phyloP scores from a whole-genome alignment of 2,797 vertebrate species.

The Notolepis coatsorum region DNA sequence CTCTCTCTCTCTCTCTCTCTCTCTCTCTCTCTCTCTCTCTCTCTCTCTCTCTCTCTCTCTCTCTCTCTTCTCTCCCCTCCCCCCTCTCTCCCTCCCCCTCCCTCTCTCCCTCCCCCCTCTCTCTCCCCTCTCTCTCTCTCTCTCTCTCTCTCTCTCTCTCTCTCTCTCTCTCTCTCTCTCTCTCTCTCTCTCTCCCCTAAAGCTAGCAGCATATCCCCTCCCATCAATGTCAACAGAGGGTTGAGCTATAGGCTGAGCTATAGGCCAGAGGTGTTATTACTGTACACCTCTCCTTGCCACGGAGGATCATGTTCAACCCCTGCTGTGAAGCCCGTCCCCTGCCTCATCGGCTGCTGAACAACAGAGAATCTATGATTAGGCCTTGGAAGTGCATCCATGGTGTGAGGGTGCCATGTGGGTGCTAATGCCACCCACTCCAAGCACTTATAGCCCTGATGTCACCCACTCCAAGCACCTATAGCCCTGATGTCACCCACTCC shows the following conservation, averaged over 20 bases:
- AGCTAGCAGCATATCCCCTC: constrained; percentile 45
- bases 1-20: constrained; percentile 40
- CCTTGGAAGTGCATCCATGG: too few species aligned
- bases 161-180: constrained; percentile 50
- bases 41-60: constrained; percentile 49
- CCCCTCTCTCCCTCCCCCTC: constrained; percentile 55
- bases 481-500: too few species aligned
- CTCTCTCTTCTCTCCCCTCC: too few species aligned
- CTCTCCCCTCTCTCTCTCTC: constrained; percentile 54
- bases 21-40: constrained; percentile 42
- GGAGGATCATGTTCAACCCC: constrained; percentile 11
- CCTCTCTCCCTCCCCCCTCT: constrained; percentile 43
- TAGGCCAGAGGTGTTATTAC: constrained; percentile 20
- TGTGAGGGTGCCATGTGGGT: too few species aligned
- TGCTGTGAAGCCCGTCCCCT: constrained; percentile 6
- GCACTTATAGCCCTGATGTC: too few species aligned
- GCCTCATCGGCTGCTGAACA: constrained; percentile 53
- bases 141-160: constrained; percentile 52
- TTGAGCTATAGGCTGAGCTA: constrained; percentile 46
- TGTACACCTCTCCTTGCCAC: constrained; percentile 7
- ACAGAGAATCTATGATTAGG: too few species aligned
- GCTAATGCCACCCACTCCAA: too few species aligned
- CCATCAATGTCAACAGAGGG: constrained; percentile 61
- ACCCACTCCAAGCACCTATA: too few species aligned
- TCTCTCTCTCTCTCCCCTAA: constrained; percentile 28